A percentile compares a stretch with the other conserved stretches of the same genome.
These are phyloP conservation scores for Euwallacea similis DNA, from an alignment of 1,140 invertebrate genomes.

Conservation along the genomic window DNA sequence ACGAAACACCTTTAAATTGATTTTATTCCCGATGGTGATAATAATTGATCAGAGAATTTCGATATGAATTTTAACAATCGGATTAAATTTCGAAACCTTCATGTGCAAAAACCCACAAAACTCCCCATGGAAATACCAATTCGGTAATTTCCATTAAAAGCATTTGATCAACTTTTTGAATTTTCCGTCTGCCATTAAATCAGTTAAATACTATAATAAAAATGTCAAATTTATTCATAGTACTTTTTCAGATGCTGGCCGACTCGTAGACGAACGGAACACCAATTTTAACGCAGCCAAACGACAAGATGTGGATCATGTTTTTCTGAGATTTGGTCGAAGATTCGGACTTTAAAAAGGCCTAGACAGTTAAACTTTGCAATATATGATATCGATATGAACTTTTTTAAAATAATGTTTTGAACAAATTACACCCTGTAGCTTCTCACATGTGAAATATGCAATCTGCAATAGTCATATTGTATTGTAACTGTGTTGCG, in stretches of 20 bases:
- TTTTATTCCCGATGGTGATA: too few species aligned
- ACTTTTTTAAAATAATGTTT: neutral
- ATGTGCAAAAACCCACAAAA: too few species aligned
- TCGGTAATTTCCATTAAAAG: too few species aligned
- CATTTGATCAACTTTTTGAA: too few species aligned
- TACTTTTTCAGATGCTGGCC: conserved; percentile 35
- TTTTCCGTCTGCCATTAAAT: too few species aligned
- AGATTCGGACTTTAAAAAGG: conserved; percentile 56
- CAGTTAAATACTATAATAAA: too few species aligned
- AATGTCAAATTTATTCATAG: too few species aligned
- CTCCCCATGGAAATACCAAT: too few species aligned
- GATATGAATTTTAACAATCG: too few species aligned
- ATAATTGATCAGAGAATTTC: too few species aligned
- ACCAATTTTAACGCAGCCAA: conserved; percentile 57
- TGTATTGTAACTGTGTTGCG: neutral
- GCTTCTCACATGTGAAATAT: conserved; percentile 20
- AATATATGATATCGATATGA: neutral
- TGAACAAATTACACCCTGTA: conserved; percentile 1
- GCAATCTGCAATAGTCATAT: neutral
- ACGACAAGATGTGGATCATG: conserved; percentile 78
- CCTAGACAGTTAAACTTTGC: neutral
- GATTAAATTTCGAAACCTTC: too few species aligned
- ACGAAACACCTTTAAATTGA: too few species aligned
- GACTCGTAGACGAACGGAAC: conserved; percentile 43
- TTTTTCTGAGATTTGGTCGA: conserved; percentile 77